phyloP scores from a whole-genome alignment of 2,888 invertebrate genomes.

The Folsomia candida region DNA sequence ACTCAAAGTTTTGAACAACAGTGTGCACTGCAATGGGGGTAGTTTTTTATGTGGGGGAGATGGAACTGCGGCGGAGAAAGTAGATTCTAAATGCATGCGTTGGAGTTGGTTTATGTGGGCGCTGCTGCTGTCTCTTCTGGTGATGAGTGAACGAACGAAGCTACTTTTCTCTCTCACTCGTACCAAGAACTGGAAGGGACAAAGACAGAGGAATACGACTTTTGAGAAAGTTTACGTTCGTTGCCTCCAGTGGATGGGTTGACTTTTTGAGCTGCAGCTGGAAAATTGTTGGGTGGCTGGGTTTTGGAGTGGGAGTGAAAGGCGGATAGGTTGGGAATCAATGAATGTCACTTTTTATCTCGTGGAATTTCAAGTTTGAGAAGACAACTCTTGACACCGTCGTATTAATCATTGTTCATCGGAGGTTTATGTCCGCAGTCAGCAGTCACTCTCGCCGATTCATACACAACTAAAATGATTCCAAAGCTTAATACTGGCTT shows the following conservation, averaged over 20 bases:
- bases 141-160: background rate
- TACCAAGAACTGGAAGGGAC: background rate
- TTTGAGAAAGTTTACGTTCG: background rate
- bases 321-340: slow-evolving; percentile 26
- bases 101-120: too few species aligned
- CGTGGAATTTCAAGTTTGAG: slow-evolving; percentile 26
- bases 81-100: too few species aligned
- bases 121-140: background rate
- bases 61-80: too few species aligned
- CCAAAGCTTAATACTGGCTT: too few species aligned
- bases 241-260: background rate
- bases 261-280: background rate
- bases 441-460: too few species aligned
- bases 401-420: slow-evolving; percentile 32
- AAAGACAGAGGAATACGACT: background rate
- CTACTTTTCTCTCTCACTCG: background rate
- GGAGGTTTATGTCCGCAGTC: background rate
- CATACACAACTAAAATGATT: too few species aligned
- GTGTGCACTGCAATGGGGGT: too few species aligned
- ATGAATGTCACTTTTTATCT: slow-evolving; percentile 42
- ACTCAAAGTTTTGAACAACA: too few species aligned
- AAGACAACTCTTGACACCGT: slow-evolving; percentile 40
- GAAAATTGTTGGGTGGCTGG: background rate
- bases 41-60: too few species aligned
- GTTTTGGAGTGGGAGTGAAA: background rate